Evolutionary conservation across 2,113 vertebrate species (phyloP), one percentile per base, ranked within the genome.

Genomic region (Geococcyx californianus): DNA sequence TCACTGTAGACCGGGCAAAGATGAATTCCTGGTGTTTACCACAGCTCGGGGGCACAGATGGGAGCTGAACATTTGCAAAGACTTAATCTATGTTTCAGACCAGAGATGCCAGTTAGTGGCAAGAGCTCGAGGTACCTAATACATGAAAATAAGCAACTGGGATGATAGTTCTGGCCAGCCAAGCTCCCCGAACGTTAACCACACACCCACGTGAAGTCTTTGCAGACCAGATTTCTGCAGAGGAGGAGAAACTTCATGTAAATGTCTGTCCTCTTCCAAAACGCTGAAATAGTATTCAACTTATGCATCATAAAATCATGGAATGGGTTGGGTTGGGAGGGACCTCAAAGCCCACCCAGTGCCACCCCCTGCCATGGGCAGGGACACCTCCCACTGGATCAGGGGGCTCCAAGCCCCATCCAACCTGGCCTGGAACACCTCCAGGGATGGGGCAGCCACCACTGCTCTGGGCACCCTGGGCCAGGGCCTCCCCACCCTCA

Each of bases 221-320:
- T 38, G 42, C 59, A 67, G 14, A 31, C 18, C 8, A 19, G 17
- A 55, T 47, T 23, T 42, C 42, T 34, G 6, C 34, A 42, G 42
- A 21, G n/a, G 24, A 84, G n/a, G 7, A 81, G 4, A 85, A 90
- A 52, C 7, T 20, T 33, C 1, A 21, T 16, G 9, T n/a, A 52
- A 77, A 47, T 58, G 7, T 4, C 13, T 38, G 2, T 16, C 11
- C 58, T 40, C 36, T 62, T 67, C 24, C 25, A 84, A 14, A 3
- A 6, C 17, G 36, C 42, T 1, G 2, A 56, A 64, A 66, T 1
- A 4, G 3, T 6, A 4, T 33, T 52, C 26, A 38, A 40, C 34
- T 16, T 9, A 52, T 3, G 38, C 21, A 17, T 2, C 1, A 47
- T 47, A 47, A 10, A 47, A 47, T 19, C 18, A 16, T 47, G 40